Percentiles rank a stretch among this genome's conserved stretches.
Evolutionary conservation across 2,888 invertebrate species (phyloP).

Genomic region (Volucella bombylans): DNA sequence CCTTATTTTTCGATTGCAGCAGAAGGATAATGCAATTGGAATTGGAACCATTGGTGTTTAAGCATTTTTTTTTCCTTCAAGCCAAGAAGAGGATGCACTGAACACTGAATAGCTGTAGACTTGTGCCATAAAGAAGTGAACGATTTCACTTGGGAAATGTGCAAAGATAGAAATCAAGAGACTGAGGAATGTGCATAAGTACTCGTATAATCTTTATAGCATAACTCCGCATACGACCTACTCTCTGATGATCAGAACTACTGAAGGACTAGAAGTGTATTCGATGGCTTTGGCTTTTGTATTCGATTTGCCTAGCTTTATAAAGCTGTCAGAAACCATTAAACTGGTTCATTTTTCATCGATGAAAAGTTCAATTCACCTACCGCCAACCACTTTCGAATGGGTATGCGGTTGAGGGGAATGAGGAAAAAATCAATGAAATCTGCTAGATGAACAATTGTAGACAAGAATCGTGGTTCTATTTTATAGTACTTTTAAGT

Average conservation of each 20-base stretch:
- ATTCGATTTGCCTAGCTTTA: slow-evolving; percentile 70
- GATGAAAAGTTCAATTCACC: slow-evolving; percentile 68
- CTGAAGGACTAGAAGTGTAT: slow-evolving; percentile 35
- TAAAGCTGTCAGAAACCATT: slow-evolving; percentile 71
- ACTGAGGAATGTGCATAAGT: not conserved
- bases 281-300: slow-evolving; percentile 60
- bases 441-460: slow-evolving; percentile 46
- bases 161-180: not conserved
- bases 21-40: slow-evolving; percentile 59
- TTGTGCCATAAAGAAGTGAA: not conserved
- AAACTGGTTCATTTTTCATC: slow-evolving; percentile 70
- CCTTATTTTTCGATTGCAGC: slow-evolving; percentile 39
- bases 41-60: slow-evolving; percentile 53
- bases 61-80: not conserved
- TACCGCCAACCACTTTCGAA: slow-evolving; percentile 13
- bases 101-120: not conserved
- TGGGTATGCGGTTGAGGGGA: not conserved
- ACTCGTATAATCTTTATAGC: slow-evolving; percentile 44
- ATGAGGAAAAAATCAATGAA: not conserved
- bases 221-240: slow-evolving; percentile 47
- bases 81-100: not conserved
- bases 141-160: slow-evolving; percentile 55
- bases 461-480: slow-evolving; percentile 34
- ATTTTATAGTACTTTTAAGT: not conserved
- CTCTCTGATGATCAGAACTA: not conserved